Conservation (phyloP, 1,140 invertebrate genomes). For the Caenorhabditis briggsae region DNA sequence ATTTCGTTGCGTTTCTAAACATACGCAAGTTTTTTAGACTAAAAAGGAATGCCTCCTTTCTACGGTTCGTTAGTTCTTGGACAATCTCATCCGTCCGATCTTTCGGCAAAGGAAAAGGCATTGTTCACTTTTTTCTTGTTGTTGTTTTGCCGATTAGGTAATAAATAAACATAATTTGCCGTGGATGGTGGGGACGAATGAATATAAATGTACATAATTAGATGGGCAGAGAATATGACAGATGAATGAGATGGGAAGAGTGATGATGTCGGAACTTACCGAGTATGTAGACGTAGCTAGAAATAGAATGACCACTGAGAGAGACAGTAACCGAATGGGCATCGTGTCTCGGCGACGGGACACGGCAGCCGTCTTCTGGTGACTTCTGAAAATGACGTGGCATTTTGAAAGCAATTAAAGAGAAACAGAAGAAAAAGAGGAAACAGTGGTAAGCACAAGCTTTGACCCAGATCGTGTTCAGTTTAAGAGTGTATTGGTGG, state of each 20-base stretch:
- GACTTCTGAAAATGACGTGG: background rate
- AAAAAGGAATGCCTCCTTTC: background rate
- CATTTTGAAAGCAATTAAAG: background rate
- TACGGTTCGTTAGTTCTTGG: conserved; percentile 3
- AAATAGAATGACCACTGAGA: conserved; percentile 22
- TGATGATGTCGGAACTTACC: background rate
- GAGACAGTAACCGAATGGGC: conserved; percentile 54
- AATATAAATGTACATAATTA: conserved; percentile 14
- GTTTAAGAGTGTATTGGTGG: conserved; percentile 19
- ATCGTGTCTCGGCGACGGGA: conserved; percentile 45
- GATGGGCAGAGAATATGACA: background rate
- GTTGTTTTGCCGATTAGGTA: conserved; percentile 45
- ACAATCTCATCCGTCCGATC: conserved; percentile 1
- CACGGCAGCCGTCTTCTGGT: conserved; percentile 39
- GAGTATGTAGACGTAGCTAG: background rate
- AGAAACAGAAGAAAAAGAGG: background rate
- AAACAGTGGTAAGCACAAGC: background rate
- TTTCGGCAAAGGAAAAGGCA: background rate
- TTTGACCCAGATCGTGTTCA: conserved; percentile 44
- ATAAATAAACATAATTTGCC: conserved; percentile 55
- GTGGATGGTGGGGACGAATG: conserved; percentile 20
- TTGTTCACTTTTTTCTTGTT: background rate
- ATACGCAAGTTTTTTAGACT: background rate
- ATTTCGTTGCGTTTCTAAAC: background rate
- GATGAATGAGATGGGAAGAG: background rate